Evolutionary conservation across 2,113 vertebrate genomes (phyloP).

Genomic region (Ciconia maguari): DNA sequence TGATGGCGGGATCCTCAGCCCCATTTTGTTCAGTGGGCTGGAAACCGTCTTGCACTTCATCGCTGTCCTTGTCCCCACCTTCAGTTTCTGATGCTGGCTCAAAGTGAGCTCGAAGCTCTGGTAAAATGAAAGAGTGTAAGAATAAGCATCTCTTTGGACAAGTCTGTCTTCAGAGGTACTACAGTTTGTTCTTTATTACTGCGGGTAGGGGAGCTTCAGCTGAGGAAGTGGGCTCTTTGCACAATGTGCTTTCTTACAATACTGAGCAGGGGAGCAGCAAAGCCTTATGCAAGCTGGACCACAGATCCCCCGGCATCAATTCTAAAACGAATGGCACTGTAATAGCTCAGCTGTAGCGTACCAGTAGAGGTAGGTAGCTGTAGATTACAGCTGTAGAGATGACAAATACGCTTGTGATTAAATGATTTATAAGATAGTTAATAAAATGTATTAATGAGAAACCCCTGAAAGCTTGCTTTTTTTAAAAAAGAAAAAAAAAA

Average conservation of each 20-base stretch:
- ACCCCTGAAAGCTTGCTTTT: background rate
- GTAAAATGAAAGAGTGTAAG: background rate
- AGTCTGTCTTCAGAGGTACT: background rate
- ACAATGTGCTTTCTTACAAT: background rate
- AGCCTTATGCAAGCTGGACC: background rate
- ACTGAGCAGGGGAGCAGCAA: background rate
- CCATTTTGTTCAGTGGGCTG: constrained; percentile 21
- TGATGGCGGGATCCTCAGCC: constrained; percentile 48
- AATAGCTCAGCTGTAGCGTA: background rate
- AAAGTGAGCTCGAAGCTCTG: constrained; percentile 88
- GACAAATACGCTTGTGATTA: background rate
- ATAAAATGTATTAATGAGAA: background rate
- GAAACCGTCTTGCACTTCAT: constrained; percentile 78
- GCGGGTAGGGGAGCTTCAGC: background rate
- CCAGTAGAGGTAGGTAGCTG: background rate
- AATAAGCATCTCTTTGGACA: background rate
- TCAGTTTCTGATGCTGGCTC: constrained; percentile 85
- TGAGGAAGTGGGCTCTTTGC: background rate
- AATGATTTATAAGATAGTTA: background rate
- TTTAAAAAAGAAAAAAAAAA: no score
- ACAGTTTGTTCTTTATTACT: background rate
- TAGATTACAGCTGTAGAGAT: background rate
- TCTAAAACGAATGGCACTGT: background rate
- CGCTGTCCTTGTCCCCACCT: constrained; percentile 81
- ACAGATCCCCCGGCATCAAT: background rate